Base-by-base conservation (phyloP, 2,113 vertebrate genomes). In the Melierax canorus region DNA sequence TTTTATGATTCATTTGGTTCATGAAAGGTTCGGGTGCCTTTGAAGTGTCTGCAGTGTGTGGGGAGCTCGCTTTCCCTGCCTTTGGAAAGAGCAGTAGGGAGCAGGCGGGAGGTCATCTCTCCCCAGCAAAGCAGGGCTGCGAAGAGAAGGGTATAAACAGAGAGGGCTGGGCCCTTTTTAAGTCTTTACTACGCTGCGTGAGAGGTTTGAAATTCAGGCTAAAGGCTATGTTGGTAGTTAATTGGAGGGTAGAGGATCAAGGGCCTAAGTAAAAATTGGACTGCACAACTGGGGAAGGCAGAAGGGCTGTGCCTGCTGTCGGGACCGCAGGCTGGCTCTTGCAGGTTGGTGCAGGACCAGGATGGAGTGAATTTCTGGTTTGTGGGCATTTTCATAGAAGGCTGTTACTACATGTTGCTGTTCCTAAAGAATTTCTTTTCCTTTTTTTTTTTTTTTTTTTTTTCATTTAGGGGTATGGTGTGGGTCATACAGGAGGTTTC, bases 1-100 rank as follows among this genome's bases (percentile, higher is more conserved):
- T 92, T 95, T 95, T 76, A 90, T 76, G 69, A 88, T 92, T 84
- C 81, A 39, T 95, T 91, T 92, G 27, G 69, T 90, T 94, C 84
- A 62, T 90, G 90, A 94, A 94, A 93, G 92, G 55, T 88, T 69
- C 0, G 5, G 55, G 46, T 79, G 81, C 58, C 86, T 97, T 96
- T 97, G 97, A 97, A 97, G 92, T 86, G 46, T 51, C 64, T 76
- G 68, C 20, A 66, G 80, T 13, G 0, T 90, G 68, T 62, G 67
- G 66, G 74, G 92, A 97, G 66, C 81, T 97, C 0, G 2, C 76
- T 92, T 92, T 92, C 69, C n/a, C 60, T 81, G 91, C 56, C 59
- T 83, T 91, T 90, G 75, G 88, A 92, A 90, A 39, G n/a, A 93
- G 68, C 79, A 38, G 50, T 45, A 58, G 89, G 87, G 79, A 92